These are phyloP conservation scores for Tetranychus urticae DNA, from an alignment of 1,140 invertebrate genomes.

Conservation along the genomic window DNA sequence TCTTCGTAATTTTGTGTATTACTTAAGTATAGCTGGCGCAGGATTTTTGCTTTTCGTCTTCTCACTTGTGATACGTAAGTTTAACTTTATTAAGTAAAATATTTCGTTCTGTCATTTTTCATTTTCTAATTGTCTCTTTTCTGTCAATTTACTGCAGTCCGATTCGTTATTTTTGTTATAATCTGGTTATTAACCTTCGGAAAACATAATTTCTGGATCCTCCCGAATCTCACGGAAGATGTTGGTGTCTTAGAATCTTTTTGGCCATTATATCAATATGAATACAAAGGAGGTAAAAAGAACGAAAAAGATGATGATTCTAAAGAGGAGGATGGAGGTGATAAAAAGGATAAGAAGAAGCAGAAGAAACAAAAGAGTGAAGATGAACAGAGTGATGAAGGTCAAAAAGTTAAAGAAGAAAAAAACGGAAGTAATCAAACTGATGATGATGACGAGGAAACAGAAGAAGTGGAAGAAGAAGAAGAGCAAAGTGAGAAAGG, in stretches of 20 bases:
- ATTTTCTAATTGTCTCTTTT: constrained; percentile 5
- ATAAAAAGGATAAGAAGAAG: constrained; percentile 7
- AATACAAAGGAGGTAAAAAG: constrained; percentile 36
- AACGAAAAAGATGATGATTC: constrained; percentile 13
- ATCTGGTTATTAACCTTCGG: constrained; percentile 73
- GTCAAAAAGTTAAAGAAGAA: constrained; percentile 13
- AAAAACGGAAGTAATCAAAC: no score
- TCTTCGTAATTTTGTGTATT: constrained; percentile 85
- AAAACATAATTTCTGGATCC: constrained; percentile 79
- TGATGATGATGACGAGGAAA: constrained; percentile 29
- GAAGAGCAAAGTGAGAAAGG: neutral
- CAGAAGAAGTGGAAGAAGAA: constrained; percentile 27
- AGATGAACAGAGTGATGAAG: constrained; percentile 21
- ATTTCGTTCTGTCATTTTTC: neutral
- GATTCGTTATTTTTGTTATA: constrained; percentile 68
- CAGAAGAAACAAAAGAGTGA: constrained; percentile 32
- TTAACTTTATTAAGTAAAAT: neutral
- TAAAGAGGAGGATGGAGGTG: constrained; percentile 10
- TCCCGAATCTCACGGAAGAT: constrained; percentile 94
- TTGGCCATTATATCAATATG: constrained; percentile 82
- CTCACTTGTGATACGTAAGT: constrained; percentile 45
- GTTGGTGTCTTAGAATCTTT: constrained; percentile 97
- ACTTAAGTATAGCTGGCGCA: constrained; percentile 75
- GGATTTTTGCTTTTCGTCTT: constrained; percentile 83
- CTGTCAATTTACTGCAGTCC: constrained; percentile 26